These are phyloP conservation scores for Meleagris gallopavo DNA, from an alignment of 2,113 vertebrate species.

Conservation along the genomic window DNA sequence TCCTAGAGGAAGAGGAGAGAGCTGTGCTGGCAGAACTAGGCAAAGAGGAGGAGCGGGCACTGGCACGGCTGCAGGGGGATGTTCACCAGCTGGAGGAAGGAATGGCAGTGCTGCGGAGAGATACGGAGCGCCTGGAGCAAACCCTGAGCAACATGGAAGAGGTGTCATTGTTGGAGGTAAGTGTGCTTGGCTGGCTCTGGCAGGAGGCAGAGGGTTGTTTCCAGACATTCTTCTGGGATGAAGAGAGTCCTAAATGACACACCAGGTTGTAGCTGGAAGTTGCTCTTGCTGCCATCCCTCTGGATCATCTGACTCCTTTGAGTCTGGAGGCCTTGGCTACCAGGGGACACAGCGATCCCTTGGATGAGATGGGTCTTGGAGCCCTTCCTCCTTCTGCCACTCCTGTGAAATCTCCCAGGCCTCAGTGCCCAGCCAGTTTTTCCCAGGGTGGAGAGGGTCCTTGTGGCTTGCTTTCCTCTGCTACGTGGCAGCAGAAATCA, in stretches of 20 bases:
- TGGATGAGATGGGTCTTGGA: rapidly evolving
- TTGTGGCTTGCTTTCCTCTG: neutral
- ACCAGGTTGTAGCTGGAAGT: neutral
- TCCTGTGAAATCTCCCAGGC: neutral
- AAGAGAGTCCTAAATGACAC: neutral
- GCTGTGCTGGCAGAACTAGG: constrained; percentile 77
- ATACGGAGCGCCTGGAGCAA: constrained; percentile 59
- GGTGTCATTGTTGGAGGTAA: constrained; percentile 75
- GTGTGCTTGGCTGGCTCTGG: neutral
- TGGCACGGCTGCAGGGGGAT: constrained; percentile 73
- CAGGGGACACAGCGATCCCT: neutral
- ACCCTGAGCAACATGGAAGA: constrained; percentile 47
- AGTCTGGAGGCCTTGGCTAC: neutral
- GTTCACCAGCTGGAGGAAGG: constrained; percentile 63
- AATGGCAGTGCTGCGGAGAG: constrained; percentile 71
- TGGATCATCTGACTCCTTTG: neutral
- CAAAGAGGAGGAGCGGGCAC: constrained; percentile 69
- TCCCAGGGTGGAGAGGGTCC: neutral
- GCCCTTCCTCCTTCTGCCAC: neutral
- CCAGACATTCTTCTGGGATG: neutral
- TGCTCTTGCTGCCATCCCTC: neutral
- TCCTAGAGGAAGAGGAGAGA: constrained; percentile 82
- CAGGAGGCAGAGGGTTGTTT: neutral
- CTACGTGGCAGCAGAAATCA: neutral
- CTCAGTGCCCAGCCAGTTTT: neutral